phyloP scores from a whole-genome alignment of 2,113 vertebrate species.

The Platichthys flesus region DNA sequence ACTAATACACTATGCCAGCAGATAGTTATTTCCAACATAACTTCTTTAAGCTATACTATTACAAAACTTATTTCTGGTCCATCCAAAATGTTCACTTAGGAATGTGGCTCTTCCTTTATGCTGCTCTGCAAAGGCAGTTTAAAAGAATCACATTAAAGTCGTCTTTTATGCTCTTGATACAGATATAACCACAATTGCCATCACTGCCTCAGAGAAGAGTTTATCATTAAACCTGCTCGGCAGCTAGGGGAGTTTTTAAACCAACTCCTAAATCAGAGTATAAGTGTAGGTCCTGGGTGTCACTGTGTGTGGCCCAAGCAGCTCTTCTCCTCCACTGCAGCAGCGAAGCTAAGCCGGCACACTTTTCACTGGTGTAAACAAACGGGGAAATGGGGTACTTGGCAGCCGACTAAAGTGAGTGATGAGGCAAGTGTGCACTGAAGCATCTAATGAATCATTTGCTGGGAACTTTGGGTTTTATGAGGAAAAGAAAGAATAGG shows the following conservation, averaged over 20 bases:
- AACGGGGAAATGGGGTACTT: slow-evolving; percentile 79
- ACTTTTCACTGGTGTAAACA: slow-evolving; percentile 78
- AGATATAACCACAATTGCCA: slow-evolving; percentile 29
- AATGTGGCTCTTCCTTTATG: neutral
- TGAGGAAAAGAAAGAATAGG: slow-evolving; percentile 74
- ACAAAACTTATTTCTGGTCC: slow-evolving; percentile 2
- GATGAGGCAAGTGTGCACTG: slow-evolving; percentile 79
- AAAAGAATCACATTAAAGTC: neutral
- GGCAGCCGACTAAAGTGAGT: slow-evolving; percentile 76
- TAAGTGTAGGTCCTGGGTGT: slow-evolving; percentile 63
- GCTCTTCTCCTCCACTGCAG: slow-evolving; percentile 49
- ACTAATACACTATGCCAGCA: neutral
- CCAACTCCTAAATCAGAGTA: slow-evolving; percentile 55
- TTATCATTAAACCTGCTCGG: slow-evolving; percentile 53
- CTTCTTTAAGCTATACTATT: neutral
- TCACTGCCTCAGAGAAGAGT: slow-evolving; percentile 26
- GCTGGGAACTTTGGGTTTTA: slow-evolving; percentile 74
- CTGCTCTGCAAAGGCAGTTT: neutral
- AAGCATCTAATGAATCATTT: slow-evolving; percentile 80
- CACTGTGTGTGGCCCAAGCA: slow-evolving; percentile 76
- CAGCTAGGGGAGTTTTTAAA: slow-evolving; percentile 47
- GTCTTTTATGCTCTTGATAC: slow-evolving; percentile 1
- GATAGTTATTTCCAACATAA: slow-evolving; percentile 13
- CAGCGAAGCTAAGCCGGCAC: slow-evolving; percentile 64
- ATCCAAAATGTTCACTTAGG: neutral